Evolutionary conservation across 2,113 vertebrate species (phyloP).

Genomic region (Larimichthys crocea): DNA sequence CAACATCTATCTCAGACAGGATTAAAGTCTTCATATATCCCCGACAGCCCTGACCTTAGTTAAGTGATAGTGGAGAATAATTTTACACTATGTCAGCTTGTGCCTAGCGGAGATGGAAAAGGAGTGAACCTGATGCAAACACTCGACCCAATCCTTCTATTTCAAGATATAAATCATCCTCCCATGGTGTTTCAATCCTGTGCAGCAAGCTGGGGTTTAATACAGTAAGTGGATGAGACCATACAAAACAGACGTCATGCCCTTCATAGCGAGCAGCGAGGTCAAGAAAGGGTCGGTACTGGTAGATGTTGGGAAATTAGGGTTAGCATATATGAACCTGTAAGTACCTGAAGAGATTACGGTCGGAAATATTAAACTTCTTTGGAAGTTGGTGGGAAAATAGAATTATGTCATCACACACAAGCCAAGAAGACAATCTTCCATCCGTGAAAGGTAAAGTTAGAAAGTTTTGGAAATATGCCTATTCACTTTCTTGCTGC

Average conservation of each 20-base stretch:
- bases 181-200: neutral
- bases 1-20: conserved; percentile 2
- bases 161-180: conserved; percentile 29
- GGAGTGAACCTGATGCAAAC: conserved; percentile 19
- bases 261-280: neutral
- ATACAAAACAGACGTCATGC: neutral
- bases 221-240: conserved; percentile 3
- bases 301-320: neutral
- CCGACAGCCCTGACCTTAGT: conserved; percentile 20
- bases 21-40: conserved; percentile 30
- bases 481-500: neutral
- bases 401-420: neutral
- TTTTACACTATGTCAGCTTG: conserved; percentile 2
- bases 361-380: neutral
- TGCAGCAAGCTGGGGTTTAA: conserved; percentile 17
- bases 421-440: neutral
- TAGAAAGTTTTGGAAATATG: neutral
- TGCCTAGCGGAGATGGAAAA: conserved; percentile 27
- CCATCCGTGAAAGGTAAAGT: neutral
- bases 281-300: neutral
- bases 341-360: neutral
- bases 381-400: neutral
- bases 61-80: conserved; percentile 13
- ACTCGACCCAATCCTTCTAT: conserved; percentile 1
- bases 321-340: neutral